Base-by-base conservation (phyloP, 2,113 vertebrate species). In the Mionectes macconnelli region DNA sequence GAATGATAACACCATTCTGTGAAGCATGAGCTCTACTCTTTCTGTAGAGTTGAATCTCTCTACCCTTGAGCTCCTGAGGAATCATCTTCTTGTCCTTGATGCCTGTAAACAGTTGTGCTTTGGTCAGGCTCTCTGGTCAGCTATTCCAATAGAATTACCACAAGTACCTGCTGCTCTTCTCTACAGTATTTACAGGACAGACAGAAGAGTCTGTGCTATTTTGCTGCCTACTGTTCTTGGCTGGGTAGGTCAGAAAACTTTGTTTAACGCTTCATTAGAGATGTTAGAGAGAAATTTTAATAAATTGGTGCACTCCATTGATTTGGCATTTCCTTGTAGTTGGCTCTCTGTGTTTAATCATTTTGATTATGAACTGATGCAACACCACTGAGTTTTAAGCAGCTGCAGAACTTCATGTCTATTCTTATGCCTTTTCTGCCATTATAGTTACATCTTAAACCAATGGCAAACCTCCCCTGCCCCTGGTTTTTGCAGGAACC, bases 401-500 rank as follows among this genome's bases (percentile, higher is more conserved):
- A 70, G 37, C 44, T n/a, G 42, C 0, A 85, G 45, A 66, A 56
- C 33, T 14, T 67, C 11, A 5, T 1, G 0, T 25, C 40, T 50
- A 6, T 39, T 63, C 60, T 81, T 10, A 14, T 2, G 24, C 21
- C 47, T 93, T 55, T 77, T 74, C 67, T 70, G 42, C 6, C 39
- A 15, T 33, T 66, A n/a, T 2, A 64, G 28, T 60, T 66, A 67
- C 14, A 40, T 21, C 20, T 53, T 66, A 93, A 90, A 77, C 5
- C 5, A 31, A 49, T 3, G 22, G 18, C 23, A 50, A 66, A 27
- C 6, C 6, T 4, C 2, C 1, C 12, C 0, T 42, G 9, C 17
- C 11, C 4, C 19, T 31, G 27, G 14, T 70, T 92, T 87, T 59
- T 88, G 15, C 35, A 88, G 47, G 31, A 94, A 74, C 24, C 8